These are phyloP conservation scores for Suncus etruscus DNA, from an alignment of 2,113 vertebrate species.

Conservation along the genomic window DNA sequence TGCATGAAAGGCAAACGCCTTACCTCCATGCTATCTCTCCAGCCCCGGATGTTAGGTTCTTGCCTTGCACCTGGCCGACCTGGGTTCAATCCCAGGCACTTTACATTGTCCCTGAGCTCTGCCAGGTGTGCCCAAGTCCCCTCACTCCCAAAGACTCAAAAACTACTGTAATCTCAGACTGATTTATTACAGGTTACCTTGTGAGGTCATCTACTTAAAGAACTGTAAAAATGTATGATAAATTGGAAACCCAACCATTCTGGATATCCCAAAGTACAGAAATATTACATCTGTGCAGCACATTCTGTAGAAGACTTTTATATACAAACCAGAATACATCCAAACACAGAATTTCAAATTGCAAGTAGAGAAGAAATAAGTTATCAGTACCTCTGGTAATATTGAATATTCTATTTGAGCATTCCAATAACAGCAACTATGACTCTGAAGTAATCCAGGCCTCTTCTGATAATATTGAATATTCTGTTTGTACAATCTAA, in stretches of 20 bases:
- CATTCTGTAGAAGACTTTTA: neutral
- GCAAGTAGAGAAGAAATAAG: conserved; percentile 8
- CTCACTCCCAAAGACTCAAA: no score
- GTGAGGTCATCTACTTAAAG: neutral
- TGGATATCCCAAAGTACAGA: neutral
- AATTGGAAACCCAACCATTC: conserved; percentile 16
- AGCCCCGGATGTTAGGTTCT: no score
- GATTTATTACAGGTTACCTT: neutral
- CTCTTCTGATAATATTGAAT: no score
- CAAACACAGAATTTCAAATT: conserved; percentile 52
- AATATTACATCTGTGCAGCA: neutral
- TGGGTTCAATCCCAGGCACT: no score
- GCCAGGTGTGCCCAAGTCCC: no score
- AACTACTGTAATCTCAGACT: neutral
- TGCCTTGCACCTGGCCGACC: no score
- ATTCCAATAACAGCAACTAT: neutral
- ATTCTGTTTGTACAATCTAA: no score
- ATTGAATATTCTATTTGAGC: neutral
- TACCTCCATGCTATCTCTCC: no score
- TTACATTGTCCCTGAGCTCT: no score
- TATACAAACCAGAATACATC: neutral
- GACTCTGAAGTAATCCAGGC: neutral
- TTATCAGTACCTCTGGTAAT: conserved; percentile 27
- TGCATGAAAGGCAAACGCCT: no score
- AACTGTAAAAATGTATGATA: neutral